Conservation (phyloP, 2,888 invertebrate genomes). For the Apomyelois bistriatella region DNA sequence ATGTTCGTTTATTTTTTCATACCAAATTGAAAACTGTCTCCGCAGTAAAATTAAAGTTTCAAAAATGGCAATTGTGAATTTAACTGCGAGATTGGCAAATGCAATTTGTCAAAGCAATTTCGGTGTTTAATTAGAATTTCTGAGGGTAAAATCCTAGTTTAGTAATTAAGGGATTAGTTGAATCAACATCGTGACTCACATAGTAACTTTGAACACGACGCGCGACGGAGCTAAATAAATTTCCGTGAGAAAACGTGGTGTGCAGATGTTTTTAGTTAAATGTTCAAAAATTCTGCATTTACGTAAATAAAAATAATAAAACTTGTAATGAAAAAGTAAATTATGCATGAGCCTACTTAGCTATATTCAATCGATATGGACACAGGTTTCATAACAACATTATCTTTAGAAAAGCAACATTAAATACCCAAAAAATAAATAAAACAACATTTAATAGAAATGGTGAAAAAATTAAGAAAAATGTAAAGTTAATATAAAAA, state of each 20-base stretch:
- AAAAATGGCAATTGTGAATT: constrained; percentile 3
- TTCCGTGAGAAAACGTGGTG: neutral
- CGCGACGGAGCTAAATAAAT: neutral
- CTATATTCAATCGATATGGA: too few relatives aligned
- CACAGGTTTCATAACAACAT: too few relatives aligned
- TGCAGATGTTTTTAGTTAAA: neutral
- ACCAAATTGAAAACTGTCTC: neutral
- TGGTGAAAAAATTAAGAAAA: too few relatives aligned
- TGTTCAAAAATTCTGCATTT: too few relatives aligned
- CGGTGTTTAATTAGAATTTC: constrained; percentile 13
- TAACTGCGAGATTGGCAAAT: constrained; percentile 12
- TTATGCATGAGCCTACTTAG: too few relatives aligned
- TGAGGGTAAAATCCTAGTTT: constrained; percentile 8
- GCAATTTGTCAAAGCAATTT: constrained; percentile 13
- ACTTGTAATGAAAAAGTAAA: too few relatives aligned
- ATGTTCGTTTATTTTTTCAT: too few relatives aligned
- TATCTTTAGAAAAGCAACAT: too few relatives aligned
- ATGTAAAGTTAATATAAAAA: too few relatives aligned
- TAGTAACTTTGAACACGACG: neutral
- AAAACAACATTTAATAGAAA: too few relatives aligned
- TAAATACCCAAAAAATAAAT: too few relatives aligned
- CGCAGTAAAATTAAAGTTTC: neutral
- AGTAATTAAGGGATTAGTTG: constrained; percentile 12
- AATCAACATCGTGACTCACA: constrained; percentile 9
- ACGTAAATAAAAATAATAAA: too few relatives aligned